phyloP scores from a whole-genome alignment of 92 coral and sea anemone genomes.

The Actinostola sp. region DNA sequence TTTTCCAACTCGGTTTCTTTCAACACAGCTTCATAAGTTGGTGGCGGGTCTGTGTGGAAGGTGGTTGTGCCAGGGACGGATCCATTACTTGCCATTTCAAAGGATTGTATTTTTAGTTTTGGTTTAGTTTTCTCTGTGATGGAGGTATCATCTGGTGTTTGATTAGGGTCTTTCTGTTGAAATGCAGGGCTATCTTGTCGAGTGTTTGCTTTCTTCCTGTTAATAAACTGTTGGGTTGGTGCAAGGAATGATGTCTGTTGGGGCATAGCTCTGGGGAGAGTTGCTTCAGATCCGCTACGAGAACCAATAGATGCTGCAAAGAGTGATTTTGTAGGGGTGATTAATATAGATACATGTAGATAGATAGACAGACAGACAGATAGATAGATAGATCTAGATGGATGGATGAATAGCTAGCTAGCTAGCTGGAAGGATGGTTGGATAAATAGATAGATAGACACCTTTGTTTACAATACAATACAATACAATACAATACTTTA shows the following conservation, averaged over 20 bases:
- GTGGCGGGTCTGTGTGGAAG: conserved; percentile 85
- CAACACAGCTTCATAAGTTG: conserved; percentile 85
- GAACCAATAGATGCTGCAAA: conserved; percentile 28
- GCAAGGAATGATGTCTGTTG: conserved; percentile 63
- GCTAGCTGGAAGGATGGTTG: no score
- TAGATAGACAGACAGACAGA: no score
- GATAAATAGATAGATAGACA: no score
- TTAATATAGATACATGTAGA: no score
- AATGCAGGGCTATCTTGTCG: conserved; percentile 43
- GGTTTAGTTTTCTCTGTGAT: conserved; percentile 76
- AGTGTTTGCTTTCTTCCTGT: conserved; percentile 63
- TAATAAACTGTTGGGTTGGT: conserved; percentile 45
- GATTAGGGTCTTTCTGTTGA: conserved; percentile 59
- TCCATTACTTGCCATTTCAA: conserved; percentile 77
- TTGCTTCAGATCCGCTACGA: conserved; percentile 74
- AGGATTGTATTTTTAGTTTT: conserved; percentile 82
- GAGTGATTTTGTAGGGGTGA: background rate
- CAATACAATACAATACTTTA: no score
- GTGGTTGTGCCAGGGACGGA: conserved; percentile 62
- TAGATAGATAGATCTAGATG: no score
- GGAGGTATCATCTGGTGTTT: conserved; percentile 67
- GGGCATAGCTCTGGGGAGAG: conserved; percentile 64
- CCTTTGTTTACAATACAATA: no score
- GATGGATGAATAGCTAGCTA: no score
- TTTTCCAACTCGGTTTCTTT: conserved; percentile 79